Conservation (phyloP, 2,797 vertebrate genomes). For the Garrulus glandarius region DNA sequence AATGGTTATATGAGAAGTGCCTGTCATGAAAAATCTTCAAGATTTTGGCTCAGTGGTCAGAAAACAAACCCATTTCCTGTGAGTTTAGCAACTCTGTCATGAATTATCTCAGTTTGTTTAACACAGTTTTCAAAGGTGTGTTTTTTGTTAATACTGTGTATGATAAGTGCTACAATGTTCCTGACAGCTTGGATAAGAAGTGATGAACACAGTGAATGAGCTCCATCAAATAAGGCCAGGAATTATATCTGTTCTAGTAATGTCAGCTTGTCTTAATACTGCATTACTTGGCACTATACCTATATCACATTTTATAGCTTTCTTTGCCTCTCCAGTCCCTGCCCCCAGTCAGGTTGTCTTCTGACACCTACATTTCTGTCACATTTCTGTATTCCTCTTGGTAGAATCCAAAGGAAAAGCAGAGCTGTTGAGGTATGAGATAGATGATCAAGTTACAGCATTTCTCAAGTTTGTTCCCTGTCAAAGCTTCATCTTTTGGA, state of each 20-base stretch:
- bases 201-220: slow-evolving; percentile 61
- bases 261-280: slow-evolving; percentile 25
- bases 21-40: slow-evolving; percentile 52
- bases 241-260: slow-evolving; percentile 45
- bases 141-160: slow-evolving; percentile 49
- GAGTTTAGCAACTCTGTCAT: slow-evolving; percentile 61
- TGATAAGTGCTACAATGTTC: slow-evolving; percentile 56
- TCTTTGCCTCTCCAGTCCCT: background rate
- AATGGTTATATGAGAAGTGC: slow-evolving; percentile 6
- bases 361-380: background rate
- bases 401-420: background rate
- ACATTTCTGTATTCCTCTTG: background rate
- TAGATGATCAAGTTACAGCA: background rate
- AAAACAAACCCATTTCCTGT: slow-evolving; percentile 52
- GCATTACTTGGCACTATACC: slow-evolving; percentile 39
- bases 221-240: slow-evolving; percentile 49
- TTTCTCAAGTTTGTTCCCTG: slow-evolving; percentile 9
- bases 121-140: slow-evolving; percentile 61
- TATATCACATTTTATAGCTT: slow-evolving; percentile 1
- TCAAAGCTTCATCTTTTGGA: slow-evolving; percentile 4
- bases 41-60: slow-evolving; percentile 49
- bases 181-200: slow-evolving; percentile 60
- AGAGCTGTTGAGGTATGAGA: background rate
- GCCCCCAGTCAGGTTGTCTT: background rate
- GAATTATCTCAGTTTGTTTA: slow-evolving; percentile 67